A percentile compares a stretch with the other conserved stretches of the same genome.
phyloP scores from a whole-genome alignment of 2,888 invertebrate species.

The Aleiodes alternator region DNA sequence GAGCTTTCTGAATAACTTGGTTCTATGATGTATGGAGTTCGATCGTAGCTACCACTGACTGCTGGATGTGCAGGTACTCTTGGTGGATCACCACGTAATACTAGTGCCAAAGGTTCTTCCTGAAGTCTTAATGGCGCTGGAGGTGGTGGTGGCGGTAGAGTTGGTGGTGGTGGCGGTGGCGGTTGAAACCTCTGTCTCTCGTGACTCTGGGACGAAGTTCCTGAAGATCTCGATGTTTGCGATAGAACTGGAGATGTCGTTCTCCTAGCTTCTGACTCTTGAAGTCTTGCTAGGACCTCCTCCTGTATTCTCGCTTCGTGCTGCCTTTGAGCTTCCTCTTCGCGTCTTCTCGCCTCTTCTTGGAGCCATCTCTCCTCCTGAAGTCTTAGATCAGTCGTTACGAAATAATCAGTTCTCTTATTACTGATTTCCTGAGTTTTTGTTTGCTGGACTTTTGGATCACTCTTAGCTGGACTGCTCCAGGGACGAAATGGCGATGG shows the following conservation, averaged over 20 bases:
- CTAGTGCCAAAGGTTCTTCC: slow-evolving; percentile 81
- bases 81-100: slow-evolving; percentile 75
- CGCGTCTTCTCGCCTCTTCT: slow-evolving; percentile 52
- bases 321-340: slow-evolving; percentile 48
- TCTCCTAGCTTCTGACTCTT: slow-evolving; percentile 49
- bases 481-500: slow-evolving; percentile 82
- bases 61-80: slow-evolving; percentile 79
- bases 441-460: slow-evolving; percentile 28
- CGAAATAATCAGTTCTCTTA: slow-evolving; percentile 9
- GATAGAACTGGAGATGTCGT: slow-evolving; percentile 33
- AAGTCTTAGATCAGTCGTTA: slow-evolving; percentile 2
- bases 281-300: slow-evolving; percentile 59
- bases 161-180: slow-evolving; percentile 59
- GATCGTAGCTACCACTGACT: slow-evolving; percentile 70
- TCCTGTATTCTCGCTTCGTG: slow-evolving; percentile 60
- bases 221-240: slow-evolving; percentile 38
- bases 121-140: slow-evolving; percentile 70
- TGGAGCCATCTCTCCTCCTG: slow-evolving; percentile 39
- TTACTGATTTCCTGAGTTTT: neutral
- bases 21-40: slow-evolving; percentile 54
- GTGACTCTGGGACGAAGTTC: slow-evolving; percentile 51
- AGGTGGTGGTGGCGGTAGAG: neutral
- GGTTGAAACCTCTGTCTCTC: slow-evolving; percentile 59
- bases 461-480: slow-evolving; percentile 73
- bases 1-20: slow-evolving; percentile 53